These are phyloP conservation scores for Dasyurus viverrinus DNA, from an alignment of 2,113 vertebrate species.

Conservation along the genomic window DNA sequence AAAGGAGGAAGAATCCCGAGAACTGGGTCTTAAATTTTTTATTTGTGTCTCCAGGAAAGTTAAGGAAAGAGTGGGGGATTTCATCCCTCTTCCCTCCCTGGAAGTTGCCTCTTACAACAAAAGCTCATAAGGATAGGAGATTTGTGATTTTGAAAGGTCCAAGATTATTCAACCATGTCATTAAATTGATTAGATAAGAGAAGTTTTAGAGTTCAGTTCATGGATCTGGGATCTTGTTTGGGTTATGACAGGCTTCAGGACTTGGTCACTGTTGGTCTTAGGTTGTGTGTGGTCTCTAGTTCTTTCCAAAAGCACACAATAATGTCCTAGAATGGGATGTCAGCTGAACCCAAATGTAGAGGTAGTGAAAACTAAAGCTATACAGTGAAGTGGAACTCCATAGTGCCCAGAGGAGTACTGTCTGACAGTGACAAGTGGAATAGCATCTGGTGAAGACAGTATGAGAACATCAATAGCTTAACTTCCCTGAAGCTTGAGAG, in stretches of 20 bases:
- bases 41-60: background rate
- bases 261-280: background rate
- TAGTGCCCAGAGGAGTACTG: background rate
- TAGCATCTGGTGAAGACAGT: background rate
- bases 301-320: background rate
- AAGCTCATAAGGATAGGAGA: background rate
- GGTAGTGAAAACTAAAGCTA: background rate
- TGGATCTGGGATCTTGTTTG: background rate
- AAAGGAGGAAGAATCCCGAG: too few relatives aligned
- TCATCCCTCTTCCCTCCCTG: background rate
- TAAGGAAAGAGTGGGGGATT: background rate
- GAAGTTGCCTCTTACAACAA: background rate
- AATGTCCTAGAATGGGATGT: too few relatives aligned
- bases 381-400: background rate
- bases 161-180: too few relatives aligned
- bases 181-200: background rate
- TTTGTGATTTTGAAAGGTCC: background rate
- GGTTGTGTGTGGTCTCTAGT: background rate
- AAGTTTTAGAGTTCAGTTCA: background rate
- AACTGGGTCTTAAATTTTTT: too few relatives aligned
- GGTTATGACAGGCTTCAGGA: background rate
- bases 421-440: background rate
- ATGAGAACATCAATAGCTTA: background rate
- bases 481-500: background rate
- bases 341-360: background rate